These are phyloP conservation scores for Melieria picta DNA, from an alignment of 2,888 invertebrate species.

Conservation along the genomic window DNA sequence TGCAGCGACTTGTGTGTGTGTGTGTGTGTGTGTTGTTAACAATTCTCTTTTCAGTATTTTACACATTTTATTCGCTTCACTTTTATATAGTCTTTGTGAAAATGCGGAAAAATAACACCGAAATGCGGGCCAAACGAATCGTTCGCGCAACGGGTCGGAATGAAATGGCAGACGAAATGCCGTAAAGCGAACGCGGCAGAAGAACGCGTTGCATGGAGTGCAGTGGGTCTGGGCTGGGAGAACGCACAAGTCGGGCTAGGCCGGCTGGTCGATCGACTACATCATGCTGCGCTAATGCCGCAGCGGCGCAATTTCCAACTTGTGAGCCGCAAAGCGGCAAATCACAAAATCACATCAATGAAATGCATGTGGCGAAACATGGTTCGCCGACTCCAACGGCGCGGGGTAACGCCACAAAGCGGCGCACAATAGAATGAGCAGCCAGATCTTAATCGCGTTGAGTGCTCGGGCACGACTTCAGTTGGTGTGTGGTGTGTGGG, in stretches of 20 bases:
- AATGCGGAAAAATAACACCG: constrained; percentile 44
- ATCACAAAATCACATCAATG: constrained; percentile 43
- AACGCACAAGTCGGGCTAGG: too few relatives aligned
- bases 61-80: background rate
- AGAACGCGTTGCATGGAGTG: background rate
- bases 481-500: background rate
- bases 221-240: background rate
- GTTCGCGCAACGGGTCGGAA: constrained; percentile 30
- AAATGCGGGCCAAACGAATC: constrained; percentile 40
- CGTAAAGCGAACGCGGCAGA: constrained; percentile 14
- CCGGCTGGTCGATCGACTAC: constrained; percentile 21
- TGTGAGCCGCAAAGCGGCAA: constrained; percentile 45
- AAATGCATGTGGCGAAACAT: constrained; percentile 17
- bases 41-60: background rate
- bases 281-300: constrained; percentile 44
- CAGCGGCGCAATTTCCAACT: constrained; percentile 43
- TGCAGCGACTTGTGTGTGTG: background rate
- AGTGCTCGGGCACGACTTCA: background rate
- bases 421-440: background rate
- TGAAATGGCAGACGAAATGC: constrained; percentile 25
- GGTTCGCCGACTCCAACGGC: background rate
- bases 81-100: constrained; percentile 20
- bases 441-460: constrained; percentile 8
- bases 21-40: background rate
- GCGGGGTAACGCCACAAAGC: background rate